These are phyloP conservation scores for Phania funesta DNA, from an alignment of 2,888 invertebrate species.

Conservation along the genomic window DNA sequence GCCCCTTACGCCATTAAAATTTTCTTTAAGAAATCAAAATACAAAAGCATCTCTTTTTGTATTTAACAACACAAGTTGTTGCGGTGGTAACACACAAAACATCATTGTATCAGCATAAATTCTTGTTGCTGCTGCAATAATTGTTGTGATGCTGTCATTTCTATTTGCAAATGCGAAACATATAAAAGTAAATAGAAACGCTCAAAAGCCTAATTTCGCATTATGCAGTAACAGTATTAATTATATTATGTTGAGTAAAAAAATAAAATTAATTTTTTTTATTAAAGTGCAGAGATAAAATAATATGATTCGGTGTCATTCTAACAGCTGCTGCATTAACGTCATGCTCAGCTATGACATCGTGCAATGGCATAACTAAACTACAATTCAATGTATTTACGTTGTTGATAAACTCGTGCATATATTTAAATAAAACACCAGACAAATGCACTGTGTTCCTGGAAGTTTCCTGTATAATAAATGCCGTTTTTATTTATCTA, in stretches of 20 bases:
- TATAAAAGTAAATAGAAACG: not conserved
- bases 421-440: not conserved
- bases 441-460: constrained; percentile 3
- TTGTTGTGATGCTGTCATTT: no score
- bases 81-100: not conserved
- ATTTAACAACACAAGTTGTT: constrained; percentile 9
- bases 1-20: no score
- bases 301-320: constrained; percentile 26
- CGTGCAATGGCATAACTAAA: constrained; percentile 23
- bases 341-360: not conserved
- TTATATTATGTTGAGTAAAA: no score
- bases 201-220: constrained; percentile 11
- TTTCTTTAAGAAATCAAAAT: no score
- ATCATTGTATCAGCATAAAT: constrained; percentile 10
- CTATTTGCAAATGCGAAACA: not conserved
- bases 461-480: not conserved
- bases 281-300: constrained; percentile 16
- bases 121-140: constrained; percentile 22
- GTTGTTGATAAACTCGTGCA: not conserved
- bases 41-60: no score
- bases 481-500: no score
- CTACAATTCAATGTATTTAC: constrained; percentile 19
- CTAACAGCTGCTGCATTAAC: constrained; percentile 33
- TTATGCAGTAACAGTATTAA: constrained; percentile 14
- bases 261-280: no score